A percentile compares a stretch with the other conserved stretches of the same genome.
Conservation (phyloP, 2,113 vertebrate genomes). For the Tragelaphus buxtoni region DNA sequence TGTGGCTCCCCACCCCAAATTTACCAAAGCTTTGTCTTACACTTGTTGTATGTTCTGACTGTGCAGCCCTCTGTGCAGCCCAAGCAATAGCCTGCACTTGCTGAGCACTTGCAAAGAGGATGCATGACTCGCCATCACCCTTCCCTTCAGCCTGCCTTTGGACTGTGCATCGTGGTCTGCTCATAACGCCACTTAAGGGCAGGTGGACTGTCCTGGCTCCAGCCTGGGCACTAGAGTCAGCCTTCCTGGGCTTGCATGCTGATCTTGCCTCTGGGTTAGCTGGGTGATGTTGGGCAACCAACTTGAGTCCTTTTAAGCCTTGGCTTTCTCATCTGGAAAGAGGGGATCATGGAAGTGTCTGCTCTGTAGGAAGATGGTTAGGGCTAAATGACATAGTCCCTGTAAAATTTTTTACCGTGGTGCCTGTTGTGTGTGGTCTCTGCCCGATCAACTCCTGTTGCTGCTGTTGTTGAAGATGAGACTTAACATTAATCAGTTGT, state of each 20-base stretch:
- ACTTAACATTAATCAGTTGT: neutral
- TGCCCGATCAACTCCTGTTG: neutral
- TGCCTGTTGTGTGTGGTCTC: neutral
- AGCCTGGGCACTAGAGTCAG: neutral
- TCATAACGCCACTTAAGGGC: neutral
- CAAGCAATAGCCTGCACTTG: neutral
- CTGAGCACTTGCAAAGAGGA: neutral
- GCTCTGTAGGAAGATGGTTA: neutral
- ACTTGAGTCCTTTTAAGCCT: neutral
- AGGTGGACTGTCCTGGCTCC: neutral
- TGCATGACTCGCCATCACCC: accelerated
- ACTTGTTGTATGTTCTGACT: neutral
- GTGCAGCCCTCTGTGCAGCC: neutral
- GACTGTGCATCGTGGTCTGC: neutral
- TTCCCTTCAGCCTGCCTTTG: neutral
- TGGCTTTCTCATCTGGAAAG: neutral
- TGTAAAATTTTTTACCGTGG: neutral
- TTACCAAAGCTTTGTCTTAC: neutral
- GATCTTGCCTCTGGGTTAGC: neutral
- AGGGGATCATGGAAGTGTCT: neutral
- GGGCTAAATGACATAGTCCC: neutral
- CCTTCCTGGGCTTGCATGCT: neutral
- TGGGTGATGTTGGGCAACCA: neutral
- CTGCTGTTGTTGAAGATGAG: neutral
- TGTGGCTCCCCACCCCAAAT: neutral